Conservation (phyloP, 2,113 vertebrate species). For the Paradoxurus hermaphroditus region DNA sequence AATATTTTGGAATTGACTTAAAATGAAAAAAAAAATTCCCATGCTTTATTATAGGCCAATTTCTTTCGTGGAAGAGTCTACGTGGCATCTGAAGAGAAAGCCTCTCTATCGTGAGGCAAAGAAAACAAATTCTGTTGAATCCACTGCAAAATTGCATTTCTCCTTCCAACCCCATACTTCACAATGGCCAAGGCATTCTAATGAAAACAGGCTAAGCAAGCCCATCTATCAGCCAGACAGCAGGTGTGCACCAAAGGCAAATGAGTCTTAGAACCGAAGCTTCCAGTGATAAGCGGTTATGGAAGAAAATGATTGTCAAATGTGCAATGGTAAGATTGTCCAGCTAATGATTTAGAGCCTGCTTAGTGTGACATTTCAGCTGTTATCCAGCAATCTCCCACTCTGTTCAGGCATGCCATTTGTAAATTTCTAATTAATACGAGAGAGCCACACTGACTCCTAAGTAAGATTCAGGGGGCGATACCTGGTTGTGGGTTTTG, state of each 20-base stretch:
- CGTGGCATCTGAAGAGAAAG: constrained; percentile 14
- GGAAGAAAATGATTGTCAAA: not conserved
- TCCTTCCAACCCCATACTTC: constrained; percentile 1
- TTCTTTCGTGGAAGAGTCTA: constrained; percentile 25
- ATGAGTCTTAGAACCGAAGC: not conserved
- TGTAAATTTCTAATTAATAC: not conserved
- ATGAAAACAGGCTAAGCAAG: constrained; percentile 31
- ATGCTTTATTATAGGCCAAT: not conserved
- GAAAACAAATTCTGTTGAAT: constrained; percentile 51
- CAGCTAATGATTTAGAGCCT: not conserved
- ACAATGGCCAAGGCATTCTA: not conserved
- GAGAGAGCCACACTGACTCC: not conserved
- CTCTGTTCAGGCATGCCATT: not conserved
- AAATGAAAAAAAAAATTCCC: not conserved
- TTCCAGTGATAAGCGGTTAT: not conserved
- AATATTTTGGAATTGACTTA: not conserved
- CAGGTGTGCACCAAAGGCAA: not conserved
- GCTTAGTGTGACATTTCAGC: not conserved
- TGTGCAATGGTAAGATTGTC: not conserved
- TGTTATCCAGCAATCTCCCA: not conserved
- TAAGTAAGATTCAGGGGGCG: not conserved
- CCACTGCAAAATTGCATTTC: constrained; percentile 36
- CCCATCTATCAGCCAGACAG: constrained; percentile 25
- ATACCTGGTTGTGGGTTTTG: not conserved
- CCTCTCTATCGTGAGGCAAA: constrained; percentile 18